Percentiles rank a stretch among this genome's conserved stretches.
Evolutionary conservation across 2,113 vertebrate genomes (phyloP).

Genomic region (Cromileptes altivelis): DNA sequence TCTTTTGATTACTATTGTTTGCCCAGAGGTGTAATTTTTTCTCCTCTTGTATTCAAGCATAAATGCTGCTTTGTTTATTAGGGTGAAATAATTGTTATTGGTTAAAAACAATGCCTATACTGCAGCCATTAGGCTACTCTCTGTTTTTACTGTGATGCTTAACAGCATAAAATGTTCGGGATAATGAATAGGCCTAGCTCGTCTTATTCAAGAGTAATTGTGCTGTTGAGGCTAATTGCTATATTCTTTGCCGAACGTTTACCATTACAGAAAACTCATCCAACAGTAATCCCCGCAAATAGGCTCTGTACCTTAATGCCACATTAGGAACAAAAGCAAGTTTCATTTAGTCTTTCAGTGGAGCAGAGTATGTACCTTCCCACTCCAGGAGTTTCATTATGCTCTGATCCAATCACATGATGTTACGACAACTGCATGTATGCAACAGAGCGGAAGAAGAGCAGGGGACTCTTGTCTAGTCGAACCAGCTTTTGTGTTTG

Average conservation of each 20-base stretch:
- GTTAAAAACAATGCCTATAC: constrained; percentile 61
- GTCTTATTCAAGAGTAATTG: constrained; percentile 62
- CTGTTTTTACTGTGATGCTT: constrained; percentile 48
- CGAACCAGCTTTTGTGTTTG: background rate
- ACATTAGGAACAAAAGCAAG: constrained; percentile 12
- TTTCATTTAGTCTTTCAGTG: constrained; percentile 8
- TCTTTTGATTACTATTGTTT: constrained; percentile 54
- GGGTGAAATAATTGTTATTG: constrained; percentile 62
- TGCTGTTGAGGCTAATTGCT: constrained; percentile 57
- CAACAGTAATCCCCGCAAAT: constrained; percentile 39
- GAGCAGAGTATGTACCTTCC: constrained; percentile 6
- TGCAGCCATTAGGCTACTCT: constrained; percentile 48
- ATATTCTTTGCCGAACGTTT: constrained; percentile 51
- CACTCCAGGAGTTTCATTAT: constrained; percentile 4
- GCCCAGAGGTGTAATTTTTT: constrained; percentile 35
- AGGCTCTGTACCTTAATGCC: constrained; percentile 27
- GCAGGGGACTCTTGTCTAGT: constrained; percentile 7
- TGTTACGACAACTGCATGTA: constrained; percentile 13
- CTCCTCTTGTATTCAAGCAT: constrained; percentile 40
- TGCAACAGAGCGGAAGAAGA: constrained; percentile 16
- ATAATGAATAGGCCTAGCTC: constrained; percentile 57
- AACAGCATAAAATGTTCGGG: constrained; percentile 35
- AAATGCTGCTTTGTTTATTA: constrained; percentile 60
- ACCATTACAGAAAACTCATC: constrained; percentile 44
- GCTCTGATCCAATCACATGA: constrained; percentile 15